Percentiles rank a stretch among this genome's conserved stretches.
Evolutionary conservation across 1,140 invertebrate species (phyloP).

Genomic region (Drosophila prosaltans): DNA sequence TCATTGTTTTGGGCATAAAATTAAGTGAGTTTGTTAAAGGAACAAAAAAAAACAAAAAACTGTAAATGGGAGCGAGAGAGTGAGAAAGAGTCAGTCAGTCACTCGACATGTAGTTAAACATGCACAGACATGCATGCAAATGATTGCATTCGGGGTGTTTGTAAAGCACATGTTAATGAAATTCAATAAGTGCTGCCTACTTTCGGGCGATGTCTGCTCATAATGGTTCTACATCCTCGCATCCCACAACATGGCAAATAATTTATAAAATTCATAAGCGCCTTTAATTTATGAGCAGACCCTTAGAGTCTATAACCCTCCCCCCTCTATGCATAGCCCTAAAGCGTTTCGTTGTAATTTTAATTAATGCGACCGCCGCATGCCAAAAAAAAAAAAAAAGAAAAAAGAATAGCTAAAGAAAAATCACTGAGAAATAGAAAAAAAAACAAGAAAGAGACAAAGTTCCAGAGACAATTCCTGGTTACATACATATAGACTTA

Average conservation of each 20-base stretch:
- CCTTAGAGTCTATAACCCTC: slow-evolving; percentile 2
- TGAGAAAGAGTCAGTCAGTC: slow-evolving; percentile 1
- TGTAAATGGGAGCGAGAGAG: not conserved
- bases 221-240: slow-evolving; percentile 23
- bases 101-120: slow-evolving; percentile 63
- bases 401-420: slow-evolving; percentile 34
- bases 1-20: slow-evolving; percentile 80
- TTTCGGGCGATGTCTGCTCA: slow-evolving; percentile 41
- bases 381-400: slow-evolving; percentile 47
- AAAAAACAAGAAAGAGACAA: slow-evolving; percentile 9
- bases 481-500: not conserved
- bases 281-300: slow-evolving; percentile 74
- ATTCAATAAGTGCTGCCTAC: slow-evolving; percentile 71
- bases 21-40: slow-evolving; percentile 69
- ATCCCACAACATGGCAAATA: slow-evolving; percentile 61
- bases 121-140: slow-evolving; percentile 77
- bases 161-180: slow-evolving; percentile 60
- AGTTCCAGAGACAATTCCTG: slow-evolving; percentile 42
- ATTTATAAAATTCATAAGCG: slow-evolving; percentile 81
- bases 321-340: slow-evolving; percentile 3
- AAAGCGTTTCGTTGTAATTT: slow-evolving; percentile 67
- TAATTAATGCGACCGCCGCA: slow-evolving; percentile 75
- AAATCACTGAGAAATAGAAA: slow-evolving; percentile 28
- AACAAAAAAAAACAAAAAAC: not conserved
- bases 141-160: slow-evolving; percentile 52